Base-by-base conservation (phyloP, 2,888 invertebrate genomes). In the Mythimna loreyi region DNA sequence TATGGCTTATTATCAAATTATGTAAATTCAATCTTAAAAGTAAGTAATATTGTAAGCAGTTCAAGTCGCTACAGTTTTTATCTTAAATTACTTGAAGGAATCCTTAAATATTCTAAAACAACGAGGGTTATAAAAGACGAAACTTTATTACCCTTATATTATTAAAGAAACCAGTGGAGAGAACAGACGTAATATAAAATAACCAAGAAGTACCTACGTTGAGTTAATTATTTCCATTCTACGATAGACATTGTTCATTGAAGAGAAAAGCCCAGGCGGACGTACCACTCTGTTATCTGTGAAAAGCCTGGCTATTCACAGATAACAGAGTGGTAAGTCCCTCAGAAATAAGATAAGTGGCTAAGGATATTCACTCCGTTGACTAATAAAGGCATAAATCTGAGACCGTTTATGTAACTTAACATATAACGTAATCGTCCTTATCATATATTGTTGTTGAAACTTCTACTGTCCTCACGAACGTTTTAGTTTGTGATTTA, bases 171-270 rank as follows among this genome's bases (percentile, higher is more conserved):
- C 43, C 43, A 45, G 43, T 45, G 43, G 40, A 8, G n/a, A n/a
- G 19, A n/a, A n/a, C n/a, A 7, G 36, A 19, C 13, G 21, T 8
- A 19, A 45, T 23, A 47, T 40, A 40, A 49, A 28, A 45, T 45
- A 58, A 36, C 40, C 47, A 43, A 13, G 52, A 30, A 45, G 11
- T 59, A 36, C 21, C 11, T 16, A 45, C 45, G 30, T n/a, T n/a
- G n/a, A n/a, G 30, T 66, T 75, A 61, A 79, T 62, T 67, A 33
- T 50, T 59, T 28, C n/a, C 25, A 47, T 58, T 59, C 43, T 30
- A 45, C 30, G 53, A 75, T 67, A 75, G 3, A 66, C 25, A 62
- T 58, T 68, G 80, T 62, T 80, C 21, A 75, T 63, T 60, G 40
- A 47, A 56, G 75, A 43, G 75, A 43, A 67, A 79, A 75, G 6